These are phyloP conservation scores for Oreochromis grahami DNA, from an alignment of 2,797 vertebrate species.

Conservation along the genomic window DNA sequence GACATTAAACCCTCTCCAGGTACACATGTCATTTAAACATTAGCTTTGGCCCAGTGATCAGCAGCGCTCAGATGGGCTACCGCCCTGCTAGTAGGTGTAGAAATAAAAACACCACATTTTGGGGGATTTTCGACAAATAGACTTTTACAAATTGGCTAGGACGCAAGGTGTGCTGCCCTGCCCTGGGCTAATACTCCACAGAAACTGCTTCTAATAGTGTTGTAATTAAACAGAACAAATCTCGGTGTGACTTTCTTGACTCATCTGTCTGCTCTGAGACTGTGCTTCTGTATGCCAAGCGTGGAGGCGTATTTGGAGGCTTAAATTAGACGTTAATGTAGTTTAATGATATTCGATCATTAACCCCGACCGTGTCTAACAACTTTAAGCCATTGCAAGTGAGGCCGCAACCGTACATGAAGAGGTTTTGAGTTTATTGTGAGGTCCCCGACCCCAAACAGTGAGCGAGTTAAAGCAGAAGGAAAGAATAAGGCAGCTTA, in stretches of 20 bases:
- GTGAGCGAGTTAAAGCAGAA: neutral
- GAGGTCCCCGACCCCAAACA: neutral
- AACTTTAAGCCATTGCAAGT: conserved; percentile 1
- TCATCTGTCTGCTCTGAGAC: neutral
- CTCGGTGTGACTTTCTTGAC: neutral
- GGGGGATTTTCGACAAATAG: neutral
- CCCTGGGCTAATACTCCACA: neutral
- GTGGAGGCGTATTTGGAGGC: neutral
- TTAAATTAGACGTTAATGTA: conserved; percentile 27
- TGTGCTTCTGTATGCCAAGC: neutral
- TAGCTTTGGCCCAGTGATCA: neutral
- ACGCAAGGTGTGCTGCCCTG: neutral
- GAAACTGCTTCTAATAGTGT: neutral
- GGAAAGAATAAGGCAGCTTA: neutral
- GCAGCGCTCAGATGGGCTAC: neutral
- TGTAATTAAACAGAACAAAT: conserved; percentile 17
- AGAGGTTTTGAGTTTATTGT: conserved; percentile 2
- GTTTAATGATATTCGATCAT: conserved; percentile 49
- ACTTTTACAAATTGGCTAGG: neutral
- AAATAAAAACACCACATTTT: neutral
- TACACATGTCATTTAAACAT: conserved; percentile 20
- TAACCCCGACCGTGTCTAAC: conserved; percentile 30
- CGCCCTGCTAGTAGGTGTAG: neutral
- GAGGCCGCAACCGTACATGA: conserved; percentile 9
- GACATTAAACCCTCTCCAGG: conserved; percentile 1